Base-by-base conservation (phyloP, 2,888 invertebrate genomes). In the Conus canariensis region DNA sequence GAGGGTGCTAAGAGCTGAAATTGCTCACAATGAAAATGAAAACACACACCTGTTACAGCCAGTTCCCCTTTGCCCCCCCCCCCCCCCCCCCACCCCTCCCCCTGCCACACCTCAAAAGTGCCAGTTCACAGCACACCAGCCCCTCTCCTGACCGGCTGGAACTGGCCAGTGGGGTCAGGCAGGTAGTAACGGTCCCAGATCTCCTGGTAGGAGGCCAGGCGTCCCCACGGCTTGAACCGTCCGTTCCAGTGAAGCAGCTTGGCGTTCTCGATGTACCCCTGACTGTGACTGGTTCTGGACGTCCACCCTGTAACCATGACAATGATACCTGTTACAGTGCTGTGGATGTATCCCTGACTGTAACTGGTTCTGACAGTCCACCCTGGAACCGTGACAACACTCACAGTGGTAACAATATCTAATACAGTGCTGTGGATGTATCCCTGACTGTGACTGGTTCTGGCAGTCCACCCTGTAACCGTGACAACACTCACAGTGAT, bases 171-270 rank as follows among this genome's bases (percentile, higher is more conserved):
- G 10, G 96, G 96, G 92, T 96, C 96, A 58, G 94, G 93, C 19
- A 96, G 92, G 88, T 94, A 96, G 91, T 96, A 96, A 88, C 93
- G 94, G 88, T 96, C 95, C 96, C 96, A 96, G n/a, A 96, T 82
- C 25, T 95, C 94, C 4, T 94, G 91, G 92, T 95, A 95, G 88
- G 95, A 94, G 14, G 96, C 92, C 8, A 92, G 91, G 12, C 95
- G 93, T 5, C 93, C 94, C 96, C 96, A 96, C 0, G 96, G 96
- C 91, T 96, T 96, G 91, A 95, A 95, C 58, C 91, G 93, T 1
- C 96, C 96, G 91, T 95, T 96, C 96, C 96, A 96, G 92, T 96
- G 96, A 9, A 96, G 92, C 30, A 96, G 94, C 89, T 96, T 96
- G 70, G 96, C 96, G 60, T 93, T 92, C 64, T 93, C 90, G 4